Evolutionary conservation across 2,888 invertebrate genomes (phyloP).

Genomic region (Heteropelma amictum): DNA sequence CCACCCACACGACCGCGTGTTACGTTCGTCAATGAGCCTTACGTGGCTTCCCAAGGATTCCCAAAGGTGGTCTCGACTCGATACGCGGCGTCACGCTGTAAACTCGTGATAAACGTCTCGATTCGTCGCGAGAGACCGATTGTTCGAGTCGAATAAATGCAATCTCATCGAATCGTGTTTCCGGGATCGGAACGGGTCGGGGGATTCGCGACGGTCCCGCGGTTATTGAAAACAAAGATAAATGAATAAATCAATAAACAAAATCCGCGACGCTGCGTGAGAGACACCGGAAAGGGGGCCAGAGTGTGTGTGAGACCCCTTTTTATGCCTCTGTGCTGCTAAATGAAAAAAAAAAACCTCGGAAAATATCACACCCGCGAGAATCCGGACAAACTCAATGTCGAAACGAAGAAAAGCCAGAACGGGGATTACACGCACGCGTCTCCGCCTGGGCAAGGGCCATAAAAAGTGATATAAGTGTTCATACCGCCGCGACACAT

Average conservation of each 20-base stretch:
- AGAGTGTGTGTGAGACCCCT: slow-evolving; percentile 20
- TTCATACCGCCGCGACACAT: slow-evolving; percentile 74
- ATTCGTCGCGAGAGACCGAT: too few relatives aligned
- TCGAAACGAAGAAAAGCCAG: slow-evolving; percentile 35
- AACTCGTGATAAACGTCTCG: too few relatives aligned
- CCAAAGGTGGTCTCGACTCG: too few relatives aligned
- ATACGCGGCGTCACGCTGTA: too few relatives aligned
- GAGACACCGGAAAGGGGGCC: slow-evolving; percentile 15
- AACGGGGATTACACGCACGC: slow-evolving; percentile 58
- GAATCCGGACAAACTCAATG: slow-evolving; percentile 26
- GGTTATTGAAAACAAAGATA: slow-evolving; percentile 18
- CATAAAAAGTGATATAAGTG: slow-evolving; percentile 78
- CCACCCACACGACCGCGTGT: neutral
- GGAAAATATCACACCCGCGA: slow-evolving; percentile 10
- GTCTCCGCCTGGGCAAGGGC: slow-evolving; percentile 55
- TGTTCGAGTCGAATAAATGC: too few relatives aligned
- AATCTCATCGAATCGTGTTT: too few relatives aligned
- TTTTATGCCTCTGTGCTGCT: slow-evolving; percentile 75
- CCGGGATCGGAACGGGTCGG: too few relatives aligned
- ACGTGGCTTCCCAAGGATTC: too few relatives aligned
- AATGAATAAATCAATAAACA: slow-evolving; percentile 3
- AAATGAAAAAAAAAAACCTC: slow-evolving; percentile 57
- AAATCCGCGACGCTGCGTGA: slow-evolving; percentile 30
- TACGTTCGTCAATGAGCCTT: too few relatives aligned
- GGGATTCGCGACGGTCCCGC: too few relatives aligned